Evolutionary conservation across 1,140 invertebrate species (phyloP), one percentile per base, ranked within the genome.

Genomic region (Mizuhopecten yessoensis): DNA sequence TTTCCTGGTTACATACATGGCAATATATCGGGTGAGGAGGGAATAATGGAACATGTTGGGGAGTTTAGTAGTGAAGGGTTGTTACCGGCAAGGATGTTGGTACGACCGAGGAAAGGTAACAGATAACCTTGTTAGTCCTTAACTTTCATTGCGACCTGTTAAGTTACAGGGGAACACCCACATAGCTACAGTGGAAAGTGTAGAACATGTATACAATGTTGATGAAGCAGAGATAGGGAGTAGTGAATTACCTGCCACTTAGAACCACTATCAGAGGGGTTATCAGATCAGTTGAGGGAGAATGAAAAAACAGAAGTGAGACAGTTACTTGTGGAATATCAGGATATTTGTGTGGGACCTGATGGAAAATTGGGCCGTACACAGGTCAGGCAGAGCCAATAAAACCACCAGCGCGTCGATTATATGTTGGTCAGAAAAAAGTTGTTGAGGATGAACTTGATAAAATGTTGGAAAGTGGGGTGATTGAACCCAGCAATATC

Each of bases 341-440:
- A 34, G 17, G 93, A 94, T 89, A 86, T 93, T 20, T 94, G 92
- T 75, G 34, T n/a, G n/a, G n/a, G n/a, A n/a, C n/a, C n/a, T n/a
- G n/a, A n/a, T n/a, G n/a, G n/a, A n/a, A n/a, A n/a, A n/a, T n/a
- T n/a, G n/a, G n/a, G n/a, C n/a, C n/a, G n/a, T n/a, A n/a, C n/a
- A n/a, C n/a, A n/a, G n/a, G n/a, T n/a, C n/a, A n/a, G n/a, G n/a
- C n/a, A 20, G 13, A 17, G 3, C 94, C 93, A 33, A 90, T 93
- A 10, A 89, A 88, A 33, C 5, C 90, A 33, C 90, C 87, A 87
- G 88, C 89, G 0, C 92, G 91, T 75, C 93, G 95, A 10, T 89
- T 97, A n/a, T 96, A 96, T 9, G 95, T 95, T 91, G 94, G 95
- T 17, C 88, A 97, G 11, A n/a, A 94, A 93, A 92, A 95, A 34